Base-by-base conservation (phyloP, 2,888 invertebrate species). In the Seladonia tumulorum region DNA sequence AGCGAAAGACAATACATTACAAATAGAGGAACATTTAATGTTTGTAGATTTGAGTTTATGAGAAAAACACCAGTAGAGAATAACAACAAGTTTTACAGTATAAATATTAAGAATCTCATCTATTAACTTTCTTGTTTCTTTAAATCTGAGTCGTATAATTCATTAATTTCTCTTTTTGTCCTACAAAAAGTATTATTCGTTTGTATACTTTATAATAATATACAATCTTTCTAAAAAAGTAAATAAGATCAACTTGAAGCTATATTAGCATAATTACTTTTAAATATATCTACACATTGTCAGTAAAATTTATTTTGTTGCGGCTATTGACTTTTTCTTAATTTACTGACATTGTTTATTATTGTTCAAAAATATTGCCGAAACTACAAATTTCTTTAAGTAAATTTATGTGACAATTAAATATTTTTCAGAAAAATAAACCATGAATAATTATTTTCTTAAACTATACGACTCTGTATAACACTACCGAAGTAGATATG, bases 11-110 rank as follows among this genome's bases (percentile, higher is more conserved):
- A 70, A 71, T 53, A 45, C 76, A 49, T n/a, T 79, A 39, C 72
- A 22, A 80, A 63, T 39, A 66, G 82, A 66, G 76, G 66, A 86
- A 80, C n/a, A 79, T 78, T 57, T 83, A 71, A 25, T 71, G 76
- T 29, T 75, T 71, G 42, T 68, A 76, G 47, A 76, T 47, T 83
- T 78, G 72, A 39, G 75, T 53, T 79, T 82, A 74, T 16, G 82
- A 88, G 88, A 83, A 80, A 87, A 88, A 86, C 85, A 89, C 89
- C 83, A 79, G 87, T 79, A 88, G 57, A 81, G 71, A 74, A 63
- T 83, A 78, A 78, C 81, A 81, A 73, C 81, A 81, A 73, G 22
- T 68, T 78, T 63, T 73, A 49, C 80, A 70, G 70, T 76, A 78
- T 81, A 77, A 63, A 77, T 49, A 83, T 87, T 79, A 77, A 68